Conservation (phyloP, 1,140 invertebrate species). For the Drosophila varians region DNA sequence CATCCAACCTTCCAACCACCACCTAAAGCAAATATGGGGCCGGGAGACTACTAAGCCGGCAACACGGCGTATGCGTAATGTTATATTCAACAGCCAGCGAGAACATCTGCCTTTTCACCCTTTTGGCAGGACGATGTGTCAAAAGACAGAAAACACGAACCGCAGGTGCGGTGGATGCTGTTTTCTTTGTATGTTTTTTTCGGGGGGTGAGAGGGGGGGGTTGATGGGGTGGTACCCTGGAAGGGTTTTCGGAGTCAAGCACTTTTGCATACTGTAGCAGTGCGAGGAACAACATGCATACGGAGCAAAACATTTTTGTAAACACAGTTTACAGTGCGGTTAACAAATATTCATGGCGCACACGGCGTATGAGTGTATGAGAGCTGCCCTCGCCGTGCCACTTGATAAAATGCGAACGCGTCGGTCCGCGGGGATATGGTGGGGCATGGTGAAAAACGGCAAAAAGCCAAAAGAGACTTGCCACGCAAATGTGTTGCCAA, state of each 20-base stretch:
- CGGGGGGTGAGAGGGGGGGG: not conserved
- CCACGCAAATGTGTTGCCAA: conserved; percentile 23
- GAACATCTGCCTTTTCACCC: conserved; percentile 39
- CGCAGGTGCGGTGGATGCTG: conserved; percentile 38
- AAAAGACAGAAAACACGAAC: conserved; percentile 44
- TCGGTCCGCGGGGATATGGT: conserved; percentile 33
- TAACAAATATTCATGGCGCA: conserved; percentile 72
- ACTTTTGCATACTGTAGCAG: conserved; percentile 48
- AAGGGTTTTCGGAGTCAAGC: conserved; percentile 8
- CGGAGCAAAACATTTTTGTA: conserved; percentile 57
- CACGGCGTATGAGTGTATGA: conserved; percentile 68
- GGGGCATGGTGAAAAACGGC: conserved; percentile 19
- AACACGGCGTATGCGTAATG: conserved; percentile 43
- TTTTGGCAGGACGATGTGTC: conserved; percentile 45
- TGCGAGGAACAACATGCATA: conserved; percentile 36
- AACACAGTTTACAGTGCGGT: conserved; percentile 58
- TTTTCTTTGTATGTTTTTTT: conserved; percentile 9
- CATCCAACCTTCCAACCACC: no score
- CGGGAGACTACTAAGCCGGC: not conserved
- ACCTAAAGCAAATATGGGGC: conserved; percentile 1
- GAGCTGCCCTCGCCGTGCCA: conserved; percentile 52
- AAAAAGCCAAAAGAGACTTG: conserved; percentile 40
- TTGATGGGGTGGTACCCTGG: not conserved
- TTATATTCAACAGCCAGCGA: conserved; percentile 26
- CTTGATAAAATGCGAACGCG: conserved; percentile 65